These are phyloP conservation scores for Philonicus albiceps DNA, from an alignment of 2,888 invertebrate species.

Conservation along the genomic window DNA sequence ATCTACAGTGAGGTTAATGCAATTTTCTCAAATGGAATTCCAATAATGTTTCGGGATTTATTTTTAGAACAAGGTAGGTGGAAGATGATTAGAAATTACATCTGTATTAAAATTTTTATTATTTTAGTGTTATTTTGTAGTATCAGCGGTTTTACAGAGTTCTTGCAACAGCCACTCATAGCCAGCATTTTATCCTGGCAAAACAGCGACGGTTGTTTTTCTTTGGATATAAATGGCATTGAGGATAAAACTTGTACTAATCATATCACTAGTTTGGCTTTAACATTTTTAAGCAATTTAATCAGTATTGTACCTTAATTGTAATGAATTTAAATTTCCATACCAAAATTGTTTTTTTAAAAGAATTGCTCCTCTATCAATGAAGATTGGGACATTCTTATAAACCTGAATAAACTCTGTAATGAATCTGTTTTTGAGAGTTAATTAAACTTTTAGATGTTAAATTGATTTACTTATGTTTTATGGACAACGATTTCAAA, in stretches of 20 bases:
- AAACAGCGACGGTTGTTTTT: not conserved
- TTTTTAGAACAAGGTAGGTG: not conserved
- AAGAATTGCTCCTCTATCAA: no score
- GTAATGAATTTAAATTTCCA: not conserved
- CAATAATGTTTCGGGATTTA: not conserved
- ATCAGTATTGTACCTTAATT: not conserved
- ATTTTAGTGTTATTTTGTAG: not conserved
- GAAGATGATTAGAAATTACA: not conserved
- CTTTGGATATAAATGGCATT: not conserved
- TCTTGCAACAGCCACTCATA: not conserved
- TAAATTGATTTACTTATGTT: no score
- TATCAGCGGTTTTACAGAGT: not conserved
- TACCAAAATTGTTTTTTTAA: no score
- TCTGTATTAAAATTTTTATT: not conserved
- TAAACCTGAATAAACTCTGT: no score
- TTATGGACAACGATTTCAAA: no score
- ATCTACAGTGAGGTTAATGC: not conserved
- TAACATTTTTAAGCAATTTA: not conserved
- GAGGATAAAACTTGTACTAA: not conserved
- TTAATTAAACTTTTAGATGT: no score
- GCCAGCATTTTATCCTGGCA: not conserved
- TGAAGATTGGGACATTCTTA: no score
- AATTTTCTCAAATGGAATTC: not conserved
- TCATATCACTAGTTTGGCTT: not conserved
- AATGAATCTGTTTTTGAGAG: no score